Evolutionary conservation across 2,113 vertebrate species (phyloP).

Genomic region (Sinocyclocheilus anshuiensis): DNA sequence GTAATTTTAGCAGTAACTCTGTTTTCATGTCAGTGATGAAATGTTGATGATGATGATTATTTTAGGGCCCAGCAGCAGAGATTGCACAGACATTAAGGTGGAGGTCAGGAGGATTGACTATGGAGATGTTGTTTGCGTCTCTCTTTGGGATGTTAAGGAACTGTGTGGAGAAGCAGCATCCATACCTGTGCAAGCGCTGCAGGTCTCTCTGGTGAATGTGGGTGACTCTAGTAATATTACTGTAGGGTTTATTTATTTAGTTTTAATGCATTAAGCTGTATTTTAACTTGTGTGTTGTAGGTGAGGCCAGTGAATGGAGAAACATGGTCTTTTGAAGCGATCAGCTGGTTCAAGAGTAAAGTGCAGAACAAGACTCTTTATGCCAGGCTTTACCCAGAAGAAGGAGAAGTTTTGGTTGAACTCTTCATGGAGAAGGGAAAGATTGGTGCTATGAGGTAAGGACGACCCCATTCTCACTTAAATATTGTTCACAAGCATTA

Average conservation of each 20-base stretch:
- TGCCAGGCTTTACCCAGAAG: constrained; percentile 70
- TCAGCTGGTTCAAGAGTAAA: constrained; percentile 72
- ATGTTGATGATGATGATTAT: background rate
- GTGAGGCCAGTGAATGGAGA: constrained; percentile 70
- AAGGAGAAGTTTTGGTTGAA: constrained; percentile 62
- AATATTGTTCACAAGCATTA: background rate
- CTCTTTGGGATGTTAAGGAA: constrained; percentile 65
- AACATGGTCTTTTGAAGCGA: constrained; percentile 70
- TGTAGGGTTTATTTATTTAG: background rate
- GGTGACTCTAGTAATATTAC: constrained; percentile 11
- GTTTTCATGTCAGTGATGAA: background rate
- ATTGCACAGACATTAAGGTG: constrained; percentile 61
- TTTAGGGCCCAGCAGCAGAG: too few relatives aligned
- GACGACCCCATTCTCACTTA: background rate
- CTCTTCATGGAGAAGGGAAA: constrained; percentile 78
- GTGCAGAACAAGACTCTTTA: constrained; percentile 70
- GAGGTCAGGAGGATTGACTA: constrained; percentile 73
- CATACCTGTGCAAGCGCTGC: constrained; percentile 69
- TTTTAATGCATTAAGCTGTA: background rate
- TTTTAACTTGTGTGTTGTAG: constrained; percentile 52
- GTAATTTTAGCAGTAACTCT: background rate
- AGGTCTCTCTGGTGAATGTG: constrained; percentile 75
- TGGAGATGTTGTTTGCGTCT: constrained; percentile 67
- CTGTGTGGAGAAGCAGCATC: constrained; percentile 59
- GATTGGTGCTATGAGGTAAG: constrained; percentile 75